These are phyloP conservation scores for Drosophila virilis DNA, from an alignment of 1,140 invertebrate species.

Conservation along the genomic window DNA sequence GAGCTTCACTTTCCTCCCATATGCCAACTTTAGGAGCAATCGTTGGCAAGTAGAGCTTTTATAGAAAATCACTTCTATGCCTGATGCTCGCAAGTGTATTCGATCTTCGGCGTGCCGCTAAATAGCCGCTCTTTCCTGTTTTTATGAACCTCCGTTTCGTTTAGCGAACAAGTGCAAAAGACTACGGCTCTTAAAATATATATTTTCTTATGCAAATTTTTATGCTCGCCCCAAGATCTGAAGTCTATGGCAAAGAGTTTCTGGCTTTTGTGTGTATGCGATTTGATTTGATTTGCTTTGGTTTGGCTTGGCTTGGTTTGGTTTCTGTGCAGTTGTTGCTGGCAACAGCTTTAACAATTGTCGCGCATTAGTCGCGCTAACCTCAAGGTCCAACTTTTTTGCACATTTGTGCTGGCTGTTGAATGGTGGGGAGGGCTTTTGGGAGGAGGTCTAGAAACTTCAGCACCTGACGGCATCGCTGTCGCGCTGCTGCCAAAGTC, in stretches of 20 bases:
- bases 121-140: neutral
- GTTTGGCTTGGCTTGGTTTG: slow-evolving; percentile 1
- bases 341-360: slow-evolving; percentile 41
- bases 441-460: slow-evolving; percentile 30
- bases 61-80: too few species aligned
- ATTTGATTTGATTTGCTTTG: slow-evolving; percentile 8
- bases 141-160: slow-evolving; percentile 31
- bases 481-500: slow-evolving; percentile 52
- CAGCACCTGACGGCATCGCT: slow-evolving; percentile 27
- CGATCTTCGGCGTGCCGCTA: too few species aligned
- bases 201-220: slow-evolving; percentile 77
- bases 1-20: too few species aligned
- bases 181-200: slow-evolving; percentile 34
- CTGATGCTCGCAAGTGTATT: too few species aligned
- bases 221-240: slow-evolving; percentile 19
- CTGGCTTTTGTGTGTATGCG: neutral
- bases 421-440: neutral
- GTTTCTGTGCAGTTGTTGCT: slow-evolving; percentile 10
- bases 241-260: slow-evolving; percentile 11
- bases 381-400: slow-evolving; percentile 48
- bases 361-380: slow-evolving; percentile 56
- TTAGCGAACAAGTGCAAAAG: slow-evolving; percentile 60
- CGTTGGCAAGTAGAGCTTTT: too few species aligned
- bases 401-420: slow-evolving; percentile 11
- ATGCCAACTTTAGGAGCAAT: too few species aligned